These are phyloP conservation scores for Cardiocondyla obscurior DNA, from an alignment of 1,140 invertebrate genomes.

Conservation along the genomic window DNA sequence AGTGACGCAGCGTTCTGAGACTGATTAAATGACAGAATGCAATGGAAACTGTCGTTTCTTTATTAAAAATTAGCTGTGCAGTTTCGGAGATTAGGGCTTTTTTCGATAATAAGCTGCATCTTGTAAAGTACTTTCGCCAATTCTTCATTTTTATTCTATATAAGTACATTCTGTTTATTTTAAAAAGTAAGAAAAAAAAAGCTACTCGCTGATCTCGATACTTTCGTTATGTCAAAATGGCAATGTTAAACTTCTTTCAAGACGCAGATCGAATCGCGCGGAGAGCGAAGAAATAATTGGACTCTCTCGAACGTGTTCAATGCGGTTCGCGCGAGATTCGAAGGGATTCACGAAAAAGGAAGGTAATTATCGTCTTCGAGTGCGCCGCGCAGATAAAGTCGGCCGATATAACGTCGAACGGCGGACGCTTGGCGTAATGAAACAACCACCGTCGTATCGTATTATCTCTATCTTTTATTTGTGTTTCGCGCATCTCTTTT, in stretches of 20 bases:
- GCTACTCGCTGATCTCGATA: background rate
- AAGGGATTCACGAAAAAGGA: constrained; percentile 41
- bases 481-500: background rate
- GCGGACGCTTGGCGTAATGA: constrained; percentile 7
- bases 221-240: background rate
- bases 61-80: background rate
- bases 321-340: constrained; percentile 24
- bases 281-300: background rate
- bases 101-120: background rate
- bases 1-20: background rate
- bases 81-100: background rate
- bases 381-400: constrained; percentile 28
- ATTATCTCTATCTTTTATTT: constrained; percentile 23
- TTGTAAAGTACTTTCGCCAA: background rate
- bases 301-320: constrained; percentile 37
- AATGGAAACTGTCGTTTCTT: background rate
- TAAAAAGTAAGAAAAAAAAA: background rate
- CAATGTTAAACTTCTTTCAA: background rate
- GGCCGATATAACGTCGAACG: constrained; percentile 24
- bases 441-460: constrained; percentile 18
- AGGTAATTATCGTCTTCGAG: constrained; percentile 46
- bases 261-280: background rate
- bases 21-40: background rate
- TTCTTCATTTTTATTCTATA: background rate
- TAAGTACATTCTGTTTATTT: background rate